Evolutionary conservation across 2,797 vertebrate species (phyloP).

Genomic region (Sphenopsis melanotis): DNA sequence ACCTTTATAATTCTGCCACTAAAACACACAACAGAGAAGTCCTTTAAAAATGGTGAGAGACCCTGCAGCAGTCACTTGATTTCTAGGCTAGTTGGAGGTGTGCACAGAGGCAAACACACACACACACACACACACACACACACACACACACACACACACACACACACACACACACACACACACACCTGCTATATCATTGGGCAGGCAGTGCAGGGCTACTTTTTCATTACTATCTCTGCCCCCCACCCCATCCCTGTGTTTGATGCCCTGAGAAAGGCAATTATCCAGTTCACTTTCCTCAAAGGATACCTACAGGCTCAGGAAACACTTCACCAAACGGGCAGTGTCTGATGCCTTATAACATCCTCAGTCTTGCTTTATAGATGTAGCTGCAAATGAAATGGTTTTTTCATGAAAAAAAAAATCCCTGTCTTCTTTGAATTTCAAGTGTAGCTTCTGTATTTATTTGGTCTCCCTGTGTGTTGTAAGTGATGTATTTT

Average conservation of each 20-base stretch:
- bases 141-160: not conserved
- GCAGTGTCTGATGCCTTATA: not conserved
- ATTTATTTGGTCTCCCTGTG: not conserved
- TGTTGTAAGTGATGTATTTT: not conserved
- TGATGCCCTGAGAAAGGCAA: conserved; percentile 53
- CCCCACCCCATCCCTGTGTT: not conserved
- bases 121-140: not conserved
- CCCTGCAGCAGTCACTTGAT: conserved; percentile 35
- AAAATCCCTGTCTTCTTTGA: not conserved
- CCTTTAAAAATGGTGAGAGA: not conserved
- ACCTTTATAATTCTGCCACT: conserved; percentile 44
- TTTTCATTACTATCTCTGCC: not conserved
- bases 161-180: not conserved
- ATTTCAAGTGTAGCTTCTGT: not conserved
- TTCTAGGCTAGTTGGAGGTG: conserved; percentile 19
- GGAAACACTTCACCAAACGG: not conserved
- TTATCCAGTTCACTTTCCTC: conserved; percentile 41
- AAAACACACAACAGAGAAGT: not conserved
- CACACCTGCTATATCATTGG: not conserved
- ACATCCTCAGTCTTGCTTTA: conserved; percentile 10
- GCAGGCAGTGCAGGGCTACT: not conserved
- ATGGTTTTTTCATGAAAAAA: not conserved
- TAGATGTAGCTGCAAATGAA: not conserved
- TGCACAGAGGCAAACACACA: not conserved
- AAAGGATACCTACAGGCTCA: not conserved